Conservation (phyloP, 2,797 vertebrate genomes). For the Caiman crocodilus region DNA sequence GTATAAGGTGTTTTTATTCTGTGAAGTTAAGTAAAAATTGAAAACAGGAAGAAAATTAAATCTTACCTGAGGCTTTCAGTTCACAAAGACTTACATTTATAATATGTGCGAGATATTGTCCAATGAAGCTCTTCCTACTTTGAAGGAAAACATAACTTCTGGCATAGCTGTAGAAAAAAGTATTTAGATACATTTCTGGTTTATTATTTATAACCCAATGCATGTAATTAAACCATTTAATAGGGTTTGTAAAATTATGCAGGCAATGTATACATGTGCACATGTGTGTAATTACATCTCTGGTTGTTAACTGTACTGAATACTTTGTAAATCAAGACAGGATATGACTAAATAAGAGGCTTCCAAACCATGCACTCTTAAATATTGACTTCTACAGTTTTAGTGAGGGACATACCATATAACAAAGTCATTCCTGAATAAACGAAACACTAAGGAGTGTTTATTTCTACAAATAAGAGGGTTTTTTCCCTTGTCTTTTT, state of each 20-base stretch:
- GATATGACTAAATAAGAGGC: constrained; percentile 44
- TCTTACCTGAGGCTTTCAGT: constrained; percentile 45
- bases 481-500: constrained; percentile 19
- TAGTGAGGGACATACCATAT: constrained; percentile 68
- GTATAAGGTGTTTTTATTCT: constrained; percentile 51
- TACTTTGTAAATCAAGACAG: constrained; percentile 62
- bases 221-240: constrained; percentile 66
- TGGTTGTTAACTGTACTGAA: constrained; percentile 29
- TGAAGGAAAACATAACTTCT: constrained; percentile 37
- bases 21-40: constrained; percentile 60
- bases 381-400: constrained; percentile 46
- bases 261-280: neutral
- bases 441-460: constrained; percentile 72
- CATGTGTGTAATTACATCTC: constrained; percentile 56
- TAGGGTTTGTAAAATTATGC: constrained; percentile 61
- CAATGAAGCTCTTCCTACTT: neutral
- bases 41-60: constrained; percentile 28
- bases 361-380: constrained; percentile 46
- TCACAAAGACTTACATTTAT: constrained; percentile 43
- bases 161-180: constrained; percentile 6
- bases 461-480: constrained; percentile 68
- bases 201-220: constrained; percentile 69
- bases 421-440: constrained; percentile 67
- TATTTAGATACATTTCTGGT: constrained; percentile 50
- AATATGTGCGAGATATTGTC: constrained; percentile 58